Base-by-base conservation (phyloP, 1,140 invertebrate genomes). In the Drosophila neocordata region DNA sequence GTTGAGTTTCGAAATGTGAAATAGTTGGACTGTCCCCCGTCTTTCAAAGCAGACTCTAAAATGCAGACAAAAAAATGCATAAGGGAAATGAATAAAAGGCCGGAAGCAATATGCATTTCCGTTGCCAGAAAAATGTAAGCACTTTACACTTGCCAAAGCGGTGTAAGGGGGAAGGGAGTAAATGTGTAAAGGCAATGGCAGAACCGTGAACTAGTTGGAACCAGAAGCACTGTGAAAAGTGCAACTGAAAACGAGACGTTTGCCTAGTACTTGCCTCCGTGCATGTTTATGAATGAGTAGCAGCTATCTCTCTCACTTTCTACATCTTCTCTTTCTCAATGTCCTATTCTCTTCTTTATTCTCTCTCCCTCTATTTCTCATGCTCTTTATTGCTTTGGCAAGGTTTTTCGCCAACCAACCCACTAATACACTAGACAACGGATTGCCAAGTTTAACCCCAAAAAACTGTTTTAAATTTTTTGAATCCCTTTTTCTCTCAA, bases 101-200 rank as follows among this genome's bases (percentile, higher is more conserved):
- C 77, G 77, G 69, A 85, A 87, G 77, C 65, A 77, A 81, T 78
- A 83, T 82, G 75, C 84, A 83, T 88, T 88, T 88, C 78, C 83
- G 68, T 66, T 88, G 82, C 82, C 82, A 87, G 68, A 88, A 83
- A 83, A 79, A 83, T 79, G 63, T 79, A 83, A 88, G 79, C 75
- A 76, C 79, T 87, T 82, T 73, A 66, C 78, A 77, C 67, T 85
- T 76, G 65, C 73, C 70, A 66, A 44, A 22, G 20, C 31, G 31
- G 72, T 13, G 72, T 11, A 48, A 12, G 35, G 35, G 12, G 31
- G 22, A 9, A 0, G n/a, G 63, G 34, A 67, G 44, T 62, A 2
- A 20, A 8, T 15, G 41, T 8, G 15, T 11, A 6, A 31, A 31
- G 27, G 27, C 27, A 31, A 31, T 31, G 27, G 27, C 27, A 31